A percentile compares a stretch with the other conserved stretches of the same genome.
phyloP scores from a whole-genome alignment of 2,797 vertebrate species.

The Ispidina picta region DNA sequence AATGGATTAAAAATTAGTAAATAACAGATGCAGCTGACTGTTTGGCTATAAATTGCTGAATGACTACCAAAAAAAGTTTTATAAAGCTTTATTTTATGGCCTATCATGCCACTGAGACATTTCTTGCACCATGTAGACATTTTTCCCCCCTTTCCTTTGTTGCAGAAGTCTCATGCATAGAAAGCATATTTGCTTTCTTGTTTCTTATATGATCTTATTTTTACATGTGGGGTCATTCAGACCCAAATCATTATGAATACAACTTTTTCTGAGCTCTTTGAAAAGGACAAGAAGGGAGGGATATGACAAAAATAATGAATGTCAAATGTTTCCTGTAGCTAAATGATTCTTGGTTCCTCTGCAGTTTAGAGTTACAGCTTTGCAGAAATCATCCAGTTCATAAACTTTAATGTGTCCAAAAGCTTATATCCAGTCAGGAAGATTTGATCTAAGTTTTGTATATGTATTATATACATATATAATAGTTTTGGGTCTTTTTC shows the following conservation, averaged over 20 bases:
- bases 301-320: constrained; percentile 62
- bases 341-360: constrained; percentile 31
- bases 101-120: neutral
- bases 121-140: neutral
- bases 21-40: neutral
- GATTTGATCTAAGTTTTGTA: neutral
- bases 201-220: constrained; percentile 17
- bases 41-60: neutral
- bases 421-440: neutral
- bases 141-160: neutral
- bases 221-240: constrained; percentile 36
- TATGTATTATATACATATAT: neutral
- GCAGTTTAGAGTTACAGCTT: constrained; percentile 5
- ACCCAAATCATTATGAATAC: constrained; percentile 23
- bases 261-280: constrained; percentile 43
- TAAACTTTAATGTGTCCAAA: neutral
- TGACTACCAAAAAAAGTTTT: neutral
- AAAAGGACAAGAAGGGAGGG: constrained; percentile 53
- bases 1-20: neutral
- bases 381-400: neutral
- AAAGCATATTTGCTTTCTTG: constrained; percentile 5
- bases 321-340: constrained; percentile 55
- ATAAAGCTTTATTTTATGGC: neutral
- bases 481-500: neutral
- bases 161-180: neutral